Evolutionary conservation across 2,113 vertebrate species (phyloP).

Genomic region (Pseudorhombus dupliciocellatus): DNA sequence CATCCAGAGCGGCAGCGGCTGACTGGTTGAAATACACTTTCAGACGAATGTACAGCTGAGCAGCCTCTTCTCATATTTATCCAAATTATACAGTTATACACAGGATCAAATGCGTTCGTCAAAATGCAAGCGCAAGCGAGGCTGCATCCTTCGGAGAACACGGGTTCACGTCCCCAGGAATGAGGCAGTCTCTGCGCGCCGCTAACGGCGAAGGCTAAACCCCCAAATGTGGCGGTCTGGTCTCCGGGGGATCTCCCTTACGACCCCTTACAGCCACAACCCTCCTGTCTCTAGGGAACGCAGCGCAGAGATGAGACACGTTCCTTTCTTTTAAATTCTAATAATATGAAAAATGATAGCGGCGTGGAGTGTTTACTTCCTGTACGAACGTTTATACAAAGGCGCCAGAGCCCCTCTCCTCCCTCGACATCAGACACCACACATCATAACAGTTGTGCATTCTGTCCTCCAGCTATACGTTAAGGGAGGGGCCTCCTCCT

Average conservation of each 20-base stretch:
- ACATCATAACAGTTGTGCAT: conserved; percentile 24
- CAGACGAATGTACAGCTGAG: too few species aligned
- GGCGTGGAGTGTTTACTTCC: conserved; percentile 15
- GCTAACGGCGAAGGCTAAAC: too few species aligned
- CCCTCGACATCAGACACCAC: conserved; percentile 26
- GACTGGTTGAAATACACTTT: conserved; percentile 35
- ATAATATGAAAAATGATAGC: background rate
- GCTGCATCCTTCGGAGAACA: too few species aligned
- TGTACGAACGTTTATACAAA: background rate
- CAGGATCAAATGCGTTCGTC: background rate
- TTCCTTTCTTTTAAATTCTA: background rate
- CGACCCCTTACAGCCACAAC: background rate
- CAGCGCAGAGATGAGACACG: background rate
- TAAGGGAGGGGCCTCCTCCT: background rate
- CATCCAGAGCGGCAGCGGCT: conserved; percentile 35
- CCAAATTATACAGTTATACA: conserved; percentile 7
- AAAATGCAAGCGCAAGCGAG: background rate
- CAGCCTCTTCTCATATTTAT: conserved; percentile 29
- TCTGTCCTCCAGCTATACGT: conserved; percentile 25
- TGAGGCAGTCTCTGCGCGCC: too few species aligned
- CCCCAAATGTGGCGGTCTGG: too few species aligned
- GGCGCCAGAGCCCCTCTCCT: conserved; percentile 1
- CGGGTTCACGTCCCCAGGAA: too few species aligned
- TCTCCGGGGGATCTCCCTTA: too few species aligned
- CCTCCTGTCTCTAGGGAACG: background rate